phyloP scores from a whole-genome alignment of 2,113 vertebrate species.

The Fulmarus glacialis region DNA sequence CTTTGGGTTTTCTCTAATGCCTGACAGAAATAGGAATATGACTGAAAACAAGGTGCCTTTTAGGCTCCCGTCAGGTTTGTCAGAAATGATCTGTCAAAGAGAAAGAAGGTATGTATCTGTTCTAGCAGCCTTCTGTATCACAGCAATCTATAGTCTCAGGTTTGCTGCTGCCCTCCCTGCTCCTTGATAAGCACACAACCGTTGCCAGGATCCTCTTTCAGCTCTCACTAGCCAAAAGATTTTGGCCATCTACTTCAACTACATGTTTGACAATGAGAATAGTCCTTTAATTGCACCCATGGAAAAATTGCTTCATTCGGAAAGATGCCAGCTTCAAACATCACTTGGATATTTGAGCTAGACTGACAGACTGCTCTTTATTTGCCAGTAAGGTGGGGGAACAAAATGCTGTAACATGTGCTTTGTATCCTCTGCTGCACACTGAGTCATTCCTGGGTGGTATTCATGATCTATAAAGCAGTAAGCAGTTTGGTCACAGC shows the following conservation, averaged over 20 bases:
- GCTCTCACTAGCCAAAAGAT: neutral
- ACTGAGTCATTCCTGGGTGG: neutral
- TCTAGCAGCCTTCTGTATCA: neutral
- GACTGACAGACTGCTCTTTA: neutral
- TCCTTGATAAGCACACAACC: neutral
- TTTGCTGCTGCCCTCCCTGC: neutral
- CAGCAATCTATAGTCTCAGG: neutral
- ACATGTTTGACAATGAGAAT: neutral
- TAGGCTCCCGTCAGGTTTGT: neutral
- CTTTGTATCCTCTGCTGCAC: neutral
- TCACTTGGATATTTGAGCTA: neutral
- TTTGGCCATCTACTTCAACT: neutral
- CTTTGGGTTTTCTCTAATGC: neutral
- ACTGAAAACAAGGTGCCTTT: neutral
- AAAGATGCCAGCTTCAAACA: neutral
- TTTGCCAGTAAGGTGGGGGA: neutral
- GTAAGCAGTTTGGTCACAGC: neutral
- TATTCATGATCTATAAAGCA: neutral
- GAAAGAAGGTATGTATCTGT: neutral
- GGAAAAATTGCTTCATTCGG: neutral
- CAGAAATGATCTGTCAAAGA: neutral
- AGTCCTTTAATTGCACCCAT: neutral
- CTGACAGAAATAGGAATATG: neutral
- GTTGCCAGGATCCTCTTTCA: neutral
- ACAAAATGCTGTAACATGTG: neutral